These are phyloP conservation scores for Balearica regulorum DNA, from an alignment of 2,797 vertebrate species.

Conservation along the genomic window DNA sequence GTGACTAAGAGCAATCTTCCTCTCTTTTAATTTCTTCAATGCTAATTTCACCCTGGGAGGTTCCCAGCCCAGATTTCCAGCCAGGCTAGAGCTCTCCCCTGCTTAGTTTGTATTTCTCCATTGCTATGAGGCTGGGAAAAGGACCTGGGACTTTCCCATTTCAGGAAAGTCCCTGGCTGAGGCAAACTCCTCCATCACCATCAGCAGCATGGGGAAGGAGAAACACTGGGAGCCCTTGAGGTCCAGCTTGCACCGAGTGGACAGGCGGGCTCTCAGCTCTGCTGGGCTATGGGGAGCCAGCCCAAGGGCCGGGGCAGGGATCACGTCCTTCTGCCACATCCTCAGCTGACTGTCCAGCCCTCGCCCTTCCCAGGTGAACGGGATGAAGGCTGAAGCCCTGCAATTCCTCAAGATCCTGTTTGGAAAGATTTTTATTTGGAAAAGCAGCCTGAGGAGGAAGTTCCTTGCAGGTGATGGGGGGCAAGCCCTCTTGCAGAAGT, in stretches of 20 bases:
- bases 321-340: neutral
- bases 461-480: neutral
- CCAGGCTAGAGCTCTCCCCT: neutral
- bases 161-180: neutral
- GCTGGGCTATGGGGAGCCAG: neutral
- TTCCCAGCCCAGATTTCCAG: neutral
- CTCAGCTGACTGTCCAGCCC: neutral
- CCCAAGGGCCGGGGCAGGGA: neutral
- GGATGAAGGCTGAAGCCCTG: neutral
- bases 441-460: neutral
- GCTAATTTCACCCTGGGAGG: neutral
- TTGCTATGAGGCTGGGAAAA: neutral
- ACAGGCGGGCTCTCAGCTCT: neutral
- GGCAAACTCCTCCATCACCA: neutral
- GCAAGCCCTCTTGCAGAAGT: neutral
- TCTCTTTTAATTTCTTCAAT: neutral
- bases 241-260: neutral
- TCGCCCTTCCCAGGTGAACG: neutral
- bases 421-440: neutral
- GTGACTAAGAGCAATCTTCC: neutral
- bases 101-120: neutral
- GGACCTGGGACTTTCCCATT: neutral
- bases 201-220: neutral
- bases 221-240: rapidly evolving
- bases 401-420: neutral